A percentile compares a stretch with the other conserved stretches of the same genome.
phyloP scores from a whole-genome alignment of 2,113 vertebrate genomes.

The Orientallactaga bullata region DNA sequence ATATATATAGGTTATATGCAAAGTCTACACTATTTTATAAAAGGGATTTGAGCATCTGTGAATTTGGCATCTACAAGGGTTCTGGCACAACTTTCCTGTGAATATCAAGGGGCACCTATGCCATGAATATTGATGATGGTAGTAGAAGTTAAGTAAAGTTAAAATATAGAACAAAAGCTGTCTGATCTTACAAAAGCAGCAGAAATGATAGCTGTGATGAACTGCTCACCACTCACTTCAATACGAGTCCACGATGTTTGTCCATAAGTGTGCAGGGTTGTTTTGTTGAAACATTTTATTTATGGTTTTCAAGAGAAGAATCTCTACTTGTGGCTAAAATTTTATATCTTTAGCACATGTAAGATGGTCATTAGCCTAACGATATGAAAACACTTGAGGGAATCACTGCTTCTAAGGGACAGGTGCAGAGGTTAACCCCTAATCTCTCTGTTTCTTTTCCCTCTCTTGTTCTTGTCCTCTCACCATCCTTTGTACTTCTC shows the following conservation, averaged over 20 bases:
- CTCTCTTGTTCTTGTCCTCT: neutral
- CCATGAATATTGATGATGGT: neutral
- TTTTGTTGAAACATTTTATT: neutral
- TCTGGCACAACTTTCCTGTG: neutral
- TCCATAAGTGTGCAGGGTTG: neutral
- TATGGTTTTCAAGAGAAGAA: neutral
- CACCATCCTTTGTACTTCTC: neutral
- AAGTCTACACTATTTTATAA: neutral
- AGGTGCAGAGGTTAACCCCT: neutral
- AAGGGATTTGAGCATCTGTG: neutral
- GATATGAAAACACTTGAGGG: neutral
- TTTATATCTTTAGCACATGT: neutral
- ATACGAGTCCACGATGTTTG: neutral
- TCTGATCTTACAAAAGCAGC: neutral
- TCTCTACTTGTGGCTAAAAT: neutral
- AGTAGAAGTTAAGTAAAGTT: neutral
- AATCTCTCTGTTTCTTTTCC: neutral
- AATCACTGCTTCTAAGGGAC: neutral
- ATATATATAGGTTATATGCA: neutral
- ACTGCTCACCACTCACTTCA: neutral
- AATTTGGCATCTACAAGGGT: neutral
- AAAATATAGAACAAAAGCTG: neutral
- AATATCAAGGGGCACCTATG: neutral
- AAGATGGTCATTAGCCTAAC: neutral
- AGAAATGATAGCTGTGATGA: neutral